phyloP scores from a whole-genome alignment of 2,113 vertebrate species.

The Jaculus jaculus region DNA sequence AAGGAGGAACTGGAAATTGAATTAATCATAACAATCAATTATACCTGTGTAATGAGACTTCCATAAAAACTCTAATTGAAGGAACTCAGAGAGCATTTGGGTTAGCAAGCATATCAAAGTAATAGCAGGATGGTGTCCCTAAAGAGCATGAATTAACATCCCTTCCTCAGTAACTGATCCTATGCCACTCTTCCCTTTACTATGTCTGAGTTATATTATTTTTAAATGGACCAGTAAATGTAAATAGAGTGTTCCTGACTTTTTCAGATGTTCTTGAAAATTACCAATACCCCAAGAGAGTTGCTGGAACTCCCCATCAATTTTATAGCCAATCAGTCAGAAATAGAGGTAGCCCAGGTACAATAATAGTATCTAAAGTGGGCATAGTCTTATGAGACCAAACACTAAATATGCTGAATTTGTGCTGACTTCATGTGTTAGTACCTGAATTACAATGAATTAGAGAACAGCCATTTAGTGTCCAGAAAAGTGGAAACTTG shows the following conservation, averaged over 20 bases:
- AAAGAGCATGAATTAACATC: neutral
- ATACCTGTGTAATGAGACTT: neutral
- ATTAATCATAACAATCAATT: neutral
- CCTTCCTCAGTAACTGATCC: no score
- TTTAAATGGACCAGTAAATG: neutral
- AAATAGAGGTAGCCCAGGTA: neutral
- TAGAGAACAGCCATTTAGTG: neutral
- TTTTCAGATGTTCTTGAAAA: neutral
- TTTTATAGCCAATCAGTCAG: neutral
- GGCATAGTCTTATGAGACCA: neutral
- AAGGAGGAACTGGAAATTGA: neutral
- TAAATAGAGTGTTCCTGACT: neutral
- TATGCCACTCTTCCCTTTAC: neutral
- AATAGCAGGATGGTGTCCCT: neutral
- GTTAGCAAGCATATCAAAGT: neutral
- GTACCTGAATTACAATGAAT: neutral
- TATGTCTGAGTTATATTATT: neutral
- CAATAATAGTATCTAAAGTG: neutral
- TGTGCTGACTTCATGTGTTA: neutral
- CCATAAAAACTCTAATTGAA: neutral
- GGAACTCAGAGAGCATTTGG: neutral
- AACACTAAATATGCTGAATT: no score
- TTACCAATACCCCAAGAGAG: neutral
- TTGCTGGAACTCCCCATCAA: neutral
- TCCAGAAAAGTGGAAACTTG: neutral